These are phyloP conservation scores for Phaethon lepturus DNA, from an alignment of 2,113 vertebrate species.

Conservation along the genomic window DNA sequence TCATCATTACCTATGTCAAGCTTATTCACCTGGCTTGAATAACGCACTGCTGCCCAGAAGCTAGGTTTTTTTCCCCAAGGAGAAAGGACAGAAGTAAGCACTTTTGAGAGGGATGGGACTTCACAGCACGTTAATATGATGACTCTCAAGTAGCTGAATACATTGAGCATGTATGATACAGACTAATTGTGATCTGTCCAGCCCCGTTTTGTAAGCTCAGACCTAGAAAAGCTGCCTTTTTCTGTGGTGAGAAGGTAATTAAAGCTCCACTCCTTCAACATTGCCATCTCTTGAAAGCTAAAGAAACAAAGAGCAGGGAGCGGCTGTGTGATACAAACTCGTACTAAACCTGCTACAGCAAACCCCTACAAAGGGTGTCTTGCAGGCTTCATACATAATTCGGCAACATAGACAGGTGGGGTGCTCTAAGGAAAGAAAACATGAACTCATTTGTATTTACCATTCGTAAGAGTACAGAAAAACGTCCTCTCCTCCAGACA, in stretches of 20 bases:
- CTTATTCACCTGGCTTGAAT: background rate
- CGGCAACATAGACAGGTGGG: background rate
- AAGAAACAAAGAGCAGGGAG: slow-evolving; percentile 61
- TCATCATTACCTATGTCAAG: background rate
- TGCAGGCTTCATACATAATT: background rate
- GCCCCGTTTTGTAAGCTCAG: background rate
- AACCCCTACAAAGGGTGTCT: background rate
- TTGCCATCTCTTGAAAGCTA: slow-evolving; percentile 36
- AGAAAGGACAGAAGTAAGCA: background rate
- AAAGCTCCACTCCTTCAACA: slow-evolving; percentile 62
- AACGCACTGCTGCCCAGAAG: background rate
- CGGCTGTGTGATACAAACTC: background rate
- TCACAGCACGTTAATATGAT: background rate
- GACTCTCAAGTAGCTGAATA: background rate
- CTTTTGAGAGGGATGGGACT: background rate
- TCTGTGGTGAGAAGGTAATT: slow-evolving; percentile 44
- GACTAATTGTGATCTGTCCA: background rate
- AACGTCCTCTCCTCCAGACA: background rate
- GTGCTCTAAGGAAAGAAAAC: background rate
- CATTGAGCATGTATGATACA: background rate
- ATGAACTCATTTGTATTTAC: background rate
- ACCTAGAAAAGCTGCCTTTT: background rate
- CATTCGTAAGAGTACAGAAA: background rate
- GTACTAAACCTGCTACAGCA: background rate
- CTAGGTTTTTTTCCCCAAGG: background rate